Evolutionary conservation across 2,113 vertebrate genomes (phyloP), one percentile per base, ranked within the genome.

Genomic region (Xiphophorus couchianus): DNA sequence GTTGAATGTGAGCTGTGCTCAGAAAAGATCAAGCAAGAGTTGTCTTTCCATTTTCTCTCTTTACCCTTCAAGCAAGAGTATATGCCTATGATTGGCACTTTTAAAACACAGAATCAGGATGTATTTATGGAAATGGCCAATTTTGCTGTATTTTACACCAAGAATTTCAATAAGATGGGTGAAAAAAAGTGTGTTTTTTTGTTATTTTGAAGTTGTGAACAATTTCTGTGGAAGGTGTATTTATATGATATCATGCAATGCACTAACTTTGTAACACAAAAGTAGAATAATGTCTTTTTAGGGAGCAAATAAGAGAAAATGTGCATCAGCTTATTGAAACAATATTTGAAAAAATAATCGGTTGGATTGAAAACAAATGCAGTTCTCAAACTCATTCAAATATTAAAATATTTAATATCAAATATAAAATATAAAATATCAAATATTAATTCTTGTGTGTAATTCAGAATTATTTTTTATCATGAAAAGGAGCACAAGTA

Each of bases 1-100:
- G 76, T 73, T 86, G 86, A 89, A 87, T 89, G 76, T 86, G 80
- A 81, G 78, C 84, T 84, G 72, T 78, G 80, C 76, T 76, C 39
- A 74, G 74, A 81, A 81, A 81, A 84, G 78, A 80, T 85, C 84
- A 73, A 75, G 78, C 62, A 82, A 86, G 77, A 76, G 67, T 84
- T 79, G 68, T 70, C 61, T 77, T 77, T 80, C 54, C 71, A 74
- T 86, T 85, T 84, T 83, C 74, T 81, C 51, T 80, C 71, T 89
- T 82, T 73, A 77, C 78, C 68, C 71, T 62, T 68, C 17, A 72
- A 68, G 69, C 78, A 44, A 62, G 19, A 54, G 29, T 66, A 73
- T 73, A 62, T 82, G 73, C 69, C 78, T 51, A 72, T 82, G 54
- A 71, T 61, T 33, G n/a, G 13, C 60, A 63, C 35, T 78, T 69